Evolutionary conservation across 2,888 invertebrate genomes (phyloP).

Genomic region (Cryptops parisi): DNA sequence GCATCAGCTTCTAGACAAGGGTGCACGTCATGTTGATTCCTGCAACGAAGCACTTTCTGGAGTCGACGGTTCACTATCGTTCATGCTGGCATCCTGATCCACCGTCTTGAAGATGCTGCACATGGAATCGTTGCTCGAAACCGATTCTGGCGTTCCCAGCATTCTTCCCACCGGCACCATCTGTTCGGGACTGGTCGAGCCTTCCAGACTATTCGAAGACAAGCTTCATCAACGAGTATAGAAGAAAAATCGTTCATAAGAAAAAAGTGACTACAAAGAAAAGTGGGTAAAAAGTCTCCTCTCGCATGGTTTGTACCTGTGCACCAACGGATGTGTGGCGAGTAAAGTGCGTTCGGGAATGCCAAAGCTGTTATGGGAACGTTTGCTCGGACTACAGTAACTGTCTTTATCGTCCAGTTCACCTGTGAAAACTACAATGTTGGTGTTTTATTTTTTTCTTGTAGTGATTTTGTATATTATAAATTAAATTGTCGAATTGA

Average conservation of each 20-base stretch:
- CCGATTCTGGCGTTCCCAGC: constrained; percentile 45
- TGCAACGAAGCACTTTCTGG: background rate
- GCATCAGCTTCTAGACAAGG: too few relatives aligned
- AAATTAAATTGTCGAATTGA: too few relatives aligned
- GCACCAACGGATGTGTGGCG: constrained; percentile 9
- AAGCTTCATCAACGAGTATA: constrained; percentile 15
- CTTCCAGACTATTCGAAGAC: constrained; percentile 21
- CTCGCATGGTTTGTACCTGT: constrained; percentile 12
- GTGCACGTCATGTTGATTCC: background rate
- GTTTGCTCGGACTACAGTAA: constrained; percentile 4
- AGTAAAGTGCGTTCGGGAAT: constrained; percentile 3
- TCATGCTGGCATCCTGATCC: constrained; percentile 27
- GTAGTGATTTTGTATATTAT: too few relatives aligned
- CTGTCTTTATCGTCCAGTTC: constrained; percentile 2
- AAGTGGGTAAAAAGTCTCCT: background rate
- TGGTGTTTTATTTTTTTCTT: too few relatives aligned
- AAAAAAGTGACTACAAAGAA: background rate
- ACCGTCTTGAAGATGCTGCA: constrained; percentile 40
- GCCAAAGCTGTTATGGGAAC: background rate
- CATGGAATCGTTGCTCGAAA: constrained; percentile 46
- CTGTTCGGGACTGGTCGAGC: constrained; percentile 21
- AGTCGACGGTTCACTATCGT: constrained; percentile 16
- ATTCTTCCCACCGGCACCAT: constrained; percentile 41
- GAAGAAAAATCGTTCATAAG: background rate
- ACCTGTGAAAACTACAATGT: background rate